Evolutionary conservation across 2,113 vertebrate genomes (phyloP).

Genomic region (Chlorodrepanis virens): DNA sequence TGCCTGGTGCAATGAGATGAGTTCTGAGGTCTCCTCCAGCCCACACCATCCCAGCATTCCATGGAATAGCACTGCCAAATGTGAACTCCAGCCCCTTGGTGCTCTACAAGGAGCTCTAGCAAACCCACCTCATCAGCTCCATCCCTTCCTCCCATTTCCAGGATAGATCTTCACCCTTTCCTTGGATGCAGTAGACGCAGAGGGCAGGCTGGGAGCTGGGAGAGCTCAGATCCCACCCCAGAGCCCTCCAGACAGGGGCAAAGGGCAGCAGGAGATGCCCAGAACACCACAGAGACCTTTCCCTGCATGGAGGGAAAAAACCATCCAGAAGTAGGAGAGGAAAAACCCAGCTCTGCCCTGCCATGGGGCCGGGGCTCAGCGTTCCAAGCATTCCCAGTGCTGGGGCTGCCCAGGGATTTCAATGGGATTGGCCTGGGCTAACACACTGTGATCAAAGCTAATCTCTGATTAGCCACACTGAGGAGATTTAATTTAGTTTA

Average conservation of each 20-base stretch:
- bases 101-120: fast-evolving
- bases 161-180: fast-evolving
- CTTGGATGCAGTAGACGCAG: fast-evolving
- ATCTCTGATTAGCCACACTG: constrained; percentile 54
- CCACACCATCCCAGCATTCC: background rate
- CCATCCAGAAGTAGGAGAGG: fast-evolving
- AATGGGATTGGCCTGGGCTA: constrained; percentile 16
- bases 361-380: background rate
- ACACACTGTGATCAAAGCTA: constrained; percentile 43
- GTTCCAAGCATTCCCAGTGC: background rate
- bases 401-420: constrained; percentile 18
- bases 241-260: fast-evolving
- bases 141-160: background rate
- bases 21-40: background rate
- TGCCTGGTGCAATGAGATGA: background rate
- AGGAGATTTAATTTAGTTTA: constrained; percentile 48
- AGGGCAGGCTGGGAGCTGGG: background rate
- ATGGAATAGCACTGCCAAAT: background rate
- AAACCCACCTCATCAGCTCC: background rate
- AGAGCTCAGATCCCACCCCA: fast-evolving
- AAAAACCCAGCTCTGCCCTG: background rate
- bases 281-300: fast-evolving
- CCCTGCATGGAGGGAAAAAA: fast-evolving
- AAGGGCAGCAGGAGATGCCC: background rate
- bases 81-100: fast-evolving